Conservation (phyloP, 2,888 invertebrate genomes). For the Aethes cnicana region DNA sequence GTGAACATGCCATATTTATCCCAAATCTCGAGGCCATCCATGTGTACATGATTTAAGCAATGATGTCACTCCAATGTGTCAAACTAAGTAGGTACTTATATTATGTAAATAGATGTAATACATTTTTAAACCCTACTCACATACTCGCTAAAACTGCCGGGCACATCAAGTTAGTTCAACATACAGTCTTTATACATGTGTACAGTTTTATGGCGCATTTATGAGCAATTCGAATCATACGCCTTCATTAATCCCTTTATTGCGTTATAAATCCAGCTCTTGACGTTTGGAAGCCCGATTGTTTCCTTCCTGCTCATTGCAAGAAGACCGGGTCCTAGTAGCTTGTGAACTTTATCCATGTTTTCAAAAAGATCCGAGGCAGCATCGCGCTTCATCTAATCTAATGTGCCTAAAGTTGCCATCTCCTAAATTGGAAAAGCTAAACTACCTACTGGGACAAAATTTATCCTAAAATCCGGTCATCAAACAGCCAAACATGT, state of each 20-base stretch:
- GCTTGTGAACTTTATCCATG: no score
- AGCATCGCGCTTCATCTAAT: no score
- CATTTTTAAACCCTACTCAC: no score
- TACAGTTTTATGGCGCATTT: slow-evolving; percentile 36
- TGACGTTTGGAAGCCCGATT: slow-evolving; percentile 26
- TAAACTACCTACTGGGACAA: no score
- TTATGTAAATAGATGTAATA: no score
- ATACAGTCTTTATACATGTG: slow-evolving; percentile 21
- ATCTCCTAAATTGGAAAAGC: no score
- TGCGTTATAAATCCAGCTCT: slow-evolving; percentile 37
- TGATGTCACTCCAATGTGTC: slow-evolving; percentile 21
- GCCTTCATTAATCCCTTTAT: slow-evolving; percentile 38
- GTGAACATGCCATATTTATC: slow-evolving; percentile 13
- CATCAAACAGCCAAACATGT: no score
- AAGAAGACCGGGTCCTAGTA: not conserved
- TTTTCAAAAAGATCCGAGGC: no score
- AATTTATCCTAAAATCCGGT: no score
- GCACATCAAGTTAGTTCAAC: slow-evolving; percentile 7
- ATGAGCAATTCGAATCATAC: slow-evolving; percentile 42
- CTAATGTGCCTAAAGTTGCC: no score
- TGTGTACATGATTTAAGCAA: slow-evolving; percentile 19
- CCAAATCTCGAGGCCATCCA: slow-evolving; percentile 9
- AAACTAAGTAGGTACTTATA: no score
- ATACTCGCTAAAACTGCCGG: not conserved
- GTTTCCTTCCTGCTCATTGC: slow-evolving; percentile 5